Conservation (phyloP, 2,888 invertebrate species). For the Euclidia mi region DNA sequence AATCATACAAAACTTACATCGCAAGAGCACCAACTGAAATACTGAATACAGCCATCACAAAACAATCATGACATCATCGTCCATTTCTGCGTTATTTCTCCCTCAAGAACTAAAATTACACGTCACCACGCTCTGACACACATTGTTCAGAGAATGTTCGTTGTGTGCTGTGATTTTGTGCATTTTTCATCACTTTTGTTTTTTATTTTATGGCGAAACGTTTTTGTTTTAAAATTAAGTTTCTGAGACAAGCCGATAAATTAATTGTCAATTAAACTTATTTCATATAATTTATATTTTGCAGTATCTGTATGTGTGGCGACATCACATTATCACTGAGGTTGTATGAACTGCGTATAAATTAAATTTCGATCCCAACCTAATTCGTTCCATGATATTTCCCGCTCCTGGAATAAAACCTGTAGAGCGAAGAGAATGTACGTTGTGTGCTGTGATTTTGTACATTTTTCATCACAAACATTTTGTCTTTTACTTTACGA, state of each 20-base stretch:
- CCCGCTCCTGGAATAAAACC: slow-evolving; percentile 67
- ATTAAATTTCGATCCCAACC: too few species aligned
- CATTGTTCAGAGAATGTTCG: slow-evolving; percentile 62
- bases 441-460: slow-evolving; percentile 26
- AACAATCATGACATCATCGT: slow-evolving; percentile 23
- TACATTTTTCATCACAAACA: slow-evolving; percentile 4
- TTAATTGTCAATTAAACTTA: too few species aligned
- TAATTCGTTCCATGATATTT: slow-evolving; percentile 45
- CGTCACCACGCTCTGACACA: slow-evolving; percentile 67
- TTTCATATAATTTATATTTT: too few species aligned
- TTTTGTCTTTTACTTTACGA: slow-evolving; percentile 1
- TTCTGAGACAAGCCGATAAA: too few species aligned
- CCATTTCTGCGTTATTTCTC: slow-evolving; percentile 44
- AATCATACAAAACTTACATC: too few species aligned
- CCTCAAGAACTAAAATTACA: slow-evolving; percentile 73
- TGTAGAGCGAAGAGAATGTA: slow-evolving; percentile 63
- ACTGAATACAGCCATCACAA: background rate
- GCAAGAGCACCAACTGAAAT: background rate
- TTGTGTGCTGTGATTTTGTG: slow-evolving; percentile 23
- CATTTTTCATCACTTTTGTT: slow-evolving; percentile 6
- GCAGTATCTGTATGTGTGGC: too few species aligned
- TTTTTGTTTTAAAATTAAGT: slow-evolving; percentile 1
- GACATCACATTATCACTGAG: too few species aligned
- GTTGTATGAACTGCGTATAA: too few species aligned
- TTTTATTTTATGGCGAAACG: background rate